These are phyloP conservation scores for Eulemur albifrons DNA, from an alignment of 2,797 vertebrate genomes.

Conservation along the genomic window DNA sequence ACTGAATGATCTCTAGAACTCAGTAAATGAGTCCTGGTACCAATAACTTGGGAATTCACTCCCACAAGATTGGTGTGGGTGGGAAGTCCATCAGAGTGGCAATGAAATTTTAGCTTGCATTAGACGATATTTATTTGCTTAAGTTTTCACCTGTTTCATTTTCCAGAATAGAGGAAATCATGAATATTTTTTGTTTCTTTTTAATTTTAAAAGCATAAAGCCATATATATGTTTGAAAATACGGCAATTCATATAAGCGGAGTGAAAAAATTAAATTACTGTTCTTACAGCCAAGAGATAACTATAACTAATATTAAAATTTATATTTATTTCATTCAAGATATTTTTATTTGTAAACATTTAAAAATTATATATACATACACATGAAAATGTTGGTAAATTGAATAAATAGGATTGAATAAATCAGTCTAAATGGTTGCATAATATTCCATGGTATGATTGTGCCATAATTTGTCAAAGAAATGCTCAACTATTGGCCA, in stretches of 20 bases:
- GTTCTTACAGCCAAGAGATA: neutral
- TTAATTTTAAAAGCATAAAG: neutral
- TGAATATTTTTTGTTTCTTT: neutral
- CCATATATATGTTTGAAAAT: constrained; percentile 7
- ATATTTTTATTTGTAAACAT: neutral
- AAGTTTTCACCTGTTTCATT: neutral
- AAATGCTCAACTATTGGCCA: neutral
- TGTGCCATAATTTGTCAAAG: neutral
- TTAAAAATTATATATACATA: neutral
- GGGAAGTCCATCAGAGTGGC: neutral
- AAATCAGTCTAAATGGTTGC: neutral
- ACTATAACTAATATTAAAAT: neutral
- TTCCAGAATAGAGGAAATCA: neutral
- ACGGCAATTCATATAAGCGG: neutral
- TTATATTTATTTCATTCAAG: neutral
- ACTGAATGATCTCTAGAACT: neutral
- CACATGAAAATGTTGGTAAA: neutral
- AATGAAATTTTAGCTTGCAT: neutral
- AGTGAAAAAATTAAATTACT: neutral
- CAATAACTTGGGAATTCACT: neutral
- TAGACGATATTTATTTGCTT: neutral
- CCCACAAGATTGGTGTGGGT: neutral
- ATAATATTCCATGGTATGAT: neutral
- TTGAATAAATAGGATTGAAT: neutral
- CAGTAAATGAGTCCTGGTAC: neutral